These are phyloP conservation scores for Phthorimaea operculella DNA, from an alignment of 1,140 invertebrate species.

Conservation along the genomic window DNA sequence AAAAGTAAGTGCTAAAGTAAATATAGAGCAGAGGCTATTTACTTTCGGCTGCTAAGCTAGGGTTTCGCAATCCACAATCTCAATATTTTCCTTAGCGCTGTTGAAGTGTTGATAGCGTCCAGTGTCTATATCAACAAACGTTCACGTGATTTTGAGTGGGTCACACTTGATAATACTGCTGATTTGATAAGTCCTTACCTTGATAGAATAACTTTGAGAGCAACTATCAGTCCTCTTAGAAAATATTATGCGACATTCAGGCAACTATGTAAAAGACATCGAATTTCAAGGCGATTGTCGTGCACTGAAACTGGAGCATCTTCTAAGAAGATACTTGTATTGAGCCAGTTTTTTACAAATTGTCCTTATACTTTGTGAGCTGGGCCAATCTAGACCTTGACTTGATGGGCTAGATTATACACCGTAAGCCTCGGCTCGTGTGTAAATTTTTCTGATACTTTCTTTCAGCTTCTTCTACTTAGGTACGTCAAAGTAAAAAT, in stretches of 20 bases:
- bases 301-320: no score
- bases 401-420: no score
- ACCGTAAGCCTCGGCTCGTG: no score
- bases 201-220: neutral
- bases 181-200: neutral
- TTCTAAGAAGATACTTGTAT: no score
- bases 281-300: neutral
- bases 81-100: neutral
- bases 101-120: neutral
- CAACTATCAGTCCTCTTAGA: neutral
- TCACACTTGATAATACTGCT: neutral
- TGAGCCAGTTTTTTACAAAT: no score
- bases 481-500: no score
- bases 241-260: neutral
- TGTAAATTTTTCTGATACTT: no score
- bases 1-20: neutral
- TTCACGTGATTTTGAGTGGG: neutral
- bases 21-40: neutral
- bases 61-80: neutral
- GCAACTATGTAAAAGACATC: neutral
- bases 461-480: no score
- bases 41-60: neutral
- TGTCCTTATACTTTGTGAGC: no score
- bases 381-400: no score
- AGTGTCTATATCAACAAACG: neutral